Evolutionary conservation across 2,888 invertebrate species (phyloP), one percentile per base, ranked within the genome.

Genomic region (Electrophaes corylata): DNA sequence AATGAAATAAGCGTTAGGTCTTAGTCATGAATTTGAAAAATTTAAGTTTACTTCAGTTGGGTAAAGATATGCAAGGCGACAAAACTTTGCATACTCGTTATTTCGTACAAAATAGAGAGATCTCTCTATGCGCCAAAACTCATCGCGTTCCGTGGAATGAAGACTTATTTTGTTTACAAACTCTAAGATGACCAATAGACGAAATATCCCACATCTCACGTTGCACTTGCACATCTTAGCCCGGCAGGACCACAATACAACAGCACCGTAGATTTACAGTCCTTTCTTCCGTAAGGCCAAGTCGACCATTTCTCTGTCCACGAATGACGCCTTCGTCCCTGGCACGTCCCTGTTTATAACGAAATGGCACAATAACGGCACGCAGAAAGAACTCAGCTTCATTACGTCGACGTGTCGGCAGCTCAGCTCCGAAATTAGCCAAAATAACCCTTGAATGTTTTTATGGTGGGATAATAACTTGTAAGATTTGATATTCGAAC

Each of bases 401-500:
- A 54, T 64, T 54, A 62, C 60, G 60, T 51, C 39, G 44, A 46
- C 59, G 48, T 56, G 62, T 48, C 19, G 46, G 55, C n/a, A 51
- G 40, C 43, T 44, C 57, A 39, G 37, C 45, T 45, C 31, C 37
- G 39, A 63, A 62, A 63, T 64, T 56, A 47, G 18, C 41, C 60
- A 51, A 60, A 57, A 61, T 64, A 53, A 50, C 56, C 46, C 39
- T 18, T 29, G 40, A 57, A 62, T 53, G 54, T 56, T 40, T 63
- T 62, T 64, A 64, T 41, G 50, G 51, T 45, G 43, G 56, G 48
- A 50, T 53, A 54, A 54, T 60, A 62, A 56, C 59, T 50, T 55
- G 46, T 41, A 35, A 39, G 53, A 61, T 64, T 58, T 56, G 39
- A 54, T 48, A 50, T 53, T 48, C 29, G 41, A 46, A 26, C 37